phyloP scores from a whole-genome alignment of 1,140 invertebrate species.

The Drosophila melanica region DNA sequence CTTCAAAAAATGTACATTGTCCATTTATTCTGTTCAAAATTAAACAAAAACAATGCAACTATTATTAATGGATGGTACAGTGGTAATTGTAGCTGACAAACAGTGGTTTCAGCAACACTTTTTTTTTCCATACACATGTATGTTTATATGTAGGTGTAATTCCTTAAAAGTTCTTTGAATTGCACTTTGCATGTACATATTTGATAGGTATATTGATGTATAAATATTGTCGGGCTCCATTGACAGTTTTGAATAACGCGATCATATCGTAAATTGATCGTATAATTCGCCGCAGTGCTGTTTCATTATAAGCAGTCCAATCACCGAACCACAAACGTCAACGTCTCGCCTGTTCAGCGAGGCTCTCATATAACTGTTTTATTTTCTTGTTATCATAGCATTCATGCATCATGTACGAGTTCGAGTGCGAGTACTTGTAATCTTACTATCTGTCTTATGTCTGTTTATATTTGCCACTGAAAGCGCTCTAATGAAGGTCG shows the following conservation, averaged over 20 bases:
- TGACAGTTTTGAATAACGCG: constrained; percentile 24
- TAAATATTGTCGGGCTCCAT: constrained; percentile 16
- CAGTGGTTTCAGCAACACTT: no score
- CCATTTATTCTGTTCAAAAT: no score
- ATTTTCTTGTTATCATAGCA: constrained; percentile 34
- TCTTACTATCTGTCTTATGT: constrained; percentile 5
- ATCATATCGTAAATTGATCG: constrained; percentile 30
- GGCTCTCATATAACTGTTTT: constrained; percentile 22
- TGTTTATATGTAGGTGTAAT: not conserved
- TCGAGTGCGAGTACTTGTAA: not conserved
- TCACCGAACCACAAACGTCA: constrained; percentile 4
- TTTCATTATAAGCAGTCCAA: constrained; percentile 9
- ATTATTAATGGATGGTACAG: no score
- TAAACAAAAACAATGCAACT: no score
- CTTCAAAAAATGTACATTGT: no score
- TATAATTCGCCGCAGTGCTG: not conserved
- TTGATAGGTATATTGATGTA: not conserved
- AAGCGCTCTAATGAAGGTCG: constrained; percentile 30
- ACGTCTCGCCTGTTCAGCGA: constrained; percentile 24
- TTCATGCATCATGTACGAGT: constrained; percentile 28
- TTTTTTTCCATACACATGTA: not conserved
- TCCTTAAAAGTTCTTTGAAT: constrained; percentile 8
- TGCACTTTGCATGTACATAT: not conserved
- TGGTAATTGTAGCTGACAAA: no score
- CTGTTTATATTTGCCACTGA: constrained; percentile 38